Base-by-base conservation (phyloP, 2,797 vertebrate genomes). In the Diglossa cyanea region DNA sequence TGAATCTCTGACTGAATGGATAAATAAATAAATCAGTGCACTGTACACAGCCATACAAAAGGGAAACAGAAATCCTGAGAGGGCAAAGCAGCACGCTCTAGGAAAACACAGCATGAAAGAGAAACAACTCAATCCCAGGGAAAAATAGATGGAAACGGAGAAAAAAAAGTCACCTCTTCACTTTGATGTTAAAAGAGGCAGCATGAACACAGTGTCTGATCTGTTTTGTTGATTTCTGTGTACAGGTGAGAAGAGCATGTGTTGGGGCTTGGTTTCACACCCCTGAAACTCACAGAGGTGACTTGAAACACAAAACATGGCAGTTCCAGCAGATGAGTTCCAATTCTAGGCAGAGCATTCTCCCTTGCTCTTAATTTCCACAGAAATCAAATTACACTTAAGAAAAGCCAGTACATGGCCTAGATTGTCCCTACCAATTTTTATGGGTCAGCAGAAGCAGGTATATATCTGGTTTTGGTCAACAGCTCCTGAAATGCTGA, bases 11-110 rank as follows among this genome's bases (percentile, higher is more conserved):
- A 65, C 28, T 73, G 60, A 54, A 70, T 11, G 17, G 68, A 31
- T 73, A 79, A 74, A 60, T 84, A 94, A 85, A 73, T 72, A 88
- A 90, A 75, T 10, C 68, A 66, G 48, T 3, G 4, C 15, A 31
- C 19, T 67, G 63, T 42, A 79, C 51, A 39, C 44, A 51, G 89
- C 51, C 57, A 30, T 2, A 39, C 11, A 67, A 51, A 91, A 74
- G 33, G 9, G 8, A 79, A 73, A 71, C 17, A 86, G 60, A 85
- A 91, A 48, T 31, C 74, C 30, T 1, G 0, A 55, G 51, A 62
- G 28, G 33, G 25, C 40, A 71, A 45, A 70, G 53, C 86, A 75
- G 57, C 17, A 20, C 3, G 53, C 44, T 71, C 54, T 16, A 62
- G 60, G 55, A 88, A 88, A 93, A 25, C 81, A 67, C 14, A 42